Conservation (phyloP, 1,140 invertebrate genomes). For the Lepeophtheirus salmonis region DNA sequence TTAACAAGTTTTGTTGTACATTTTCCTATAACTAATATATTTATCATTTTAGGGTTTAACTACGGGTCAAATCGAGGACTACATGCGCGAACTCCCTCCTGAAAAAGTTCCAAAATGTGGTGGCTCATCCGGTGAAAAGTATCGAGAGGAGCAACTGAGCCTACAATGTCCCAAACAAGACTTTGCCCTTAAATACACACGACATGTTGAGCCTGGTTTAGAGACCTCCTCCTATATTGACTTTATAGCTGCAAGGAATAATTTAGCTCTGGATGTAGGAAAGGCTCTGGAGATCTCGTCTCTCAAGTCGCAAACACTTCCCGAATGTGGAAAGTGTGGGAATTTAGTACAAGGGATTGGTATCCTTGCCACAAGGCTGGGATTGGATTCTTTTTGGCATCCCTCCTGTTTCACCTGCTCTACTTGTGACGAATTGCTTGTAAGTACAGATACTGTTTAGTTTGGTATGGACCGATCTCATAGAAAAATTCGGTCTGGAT, state of each 20-base stretch:
- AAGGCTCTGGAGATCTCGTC: slow-evolving; percentile 28
- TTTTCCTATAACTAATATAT: too few species aligned
- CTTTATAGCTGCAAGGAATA: slow-evolving; percentile 74
- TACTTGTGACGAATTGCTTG: too few species aligned
- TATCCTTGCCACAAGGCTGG: background rate
- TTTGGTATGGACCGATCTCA: too few species aligned
- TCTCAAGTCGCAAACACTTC: too few species aligned
- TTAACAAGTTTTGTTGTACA: too few species aligned
- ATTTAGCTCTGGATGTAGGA: slow-evolving; percentile 85
- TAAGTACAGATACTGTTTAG: too few species aligned
- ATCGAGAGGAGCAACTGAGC: slow-evolving; percentile 59
- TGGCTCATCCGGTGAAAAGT: slow-evolving; percentile 52
- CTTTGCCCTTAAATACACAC: slow-evolving; percentile 64
- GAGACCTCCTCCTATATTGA: slow-evolving; percentile 59
- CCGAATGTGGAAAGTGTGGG: background rate
- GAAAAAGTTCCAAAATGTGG: slow-evolving; percentile 54
- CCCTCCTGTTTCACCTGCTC: background rate
- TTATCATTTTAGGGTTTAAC: too few species aligned
- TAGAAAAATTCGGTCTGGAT: too few species aligned
- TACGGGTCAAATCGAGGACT: slow-evolving; percentile 39
- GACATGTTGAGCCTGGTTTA: slow-evolving; percentile 46
- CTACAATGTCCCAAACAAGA: slow-evolving; percentile 76
- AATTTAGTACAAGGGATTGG: background rate
- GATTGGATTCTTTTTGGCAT: background rate
- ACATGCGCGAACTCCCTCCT: slow-evolving; percentile 52